Conservation (phyloP, 2,113 vertebrate species). For the Neofelis nebulosa region DNA sequence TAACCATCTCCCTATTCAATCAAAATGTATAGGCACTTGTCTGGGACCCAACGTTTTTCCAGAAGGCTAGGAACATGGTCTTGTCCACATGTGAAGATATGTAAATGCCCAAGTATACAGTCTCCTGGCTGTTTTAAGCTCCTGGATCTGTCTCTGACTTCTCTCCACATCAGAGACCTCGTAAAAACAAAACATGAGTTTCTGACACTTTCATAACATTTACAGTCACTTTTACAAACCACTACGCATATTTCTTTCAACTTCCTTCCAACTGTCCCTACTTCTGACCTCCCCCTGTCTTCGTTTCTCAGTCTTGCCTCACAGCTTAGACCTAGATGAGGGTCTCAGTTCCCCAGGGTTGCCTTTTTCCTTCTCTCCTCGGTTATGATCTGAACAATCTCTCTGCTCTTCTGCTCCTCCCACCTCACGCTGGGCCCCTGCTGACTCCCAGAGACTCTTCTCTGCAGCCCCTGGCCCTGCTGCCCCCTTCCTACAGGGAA, state of each 20-base stretch:
- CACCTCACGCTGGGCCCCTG: neutral
- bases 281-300: neutral
- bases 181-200: neutral
- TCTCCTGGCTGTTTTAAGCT: neutral
- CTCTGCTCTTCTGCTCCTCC: neutral
- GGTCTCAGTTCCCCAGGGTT: neutral
- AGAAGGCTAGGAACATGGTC: neutral
- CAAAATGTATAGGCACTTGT: fast-evolving
- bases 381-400: neutral
- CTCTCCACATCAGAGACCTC: neutral
- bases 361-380: neutral
- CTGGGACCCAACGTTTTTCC: neutral
- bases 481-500: neutral
- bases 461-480: neutral
- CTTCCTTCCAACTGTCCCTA: neutral
- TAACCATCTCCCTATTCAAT: neutral
- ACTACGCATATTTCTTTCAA: neutral
- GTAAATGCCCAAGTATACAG: neutral
- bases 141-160: neutral
- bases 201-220: neutral
- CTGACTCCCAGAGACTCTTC: neutral
- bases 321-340: neutral
- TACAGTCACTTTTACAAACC: neutral
- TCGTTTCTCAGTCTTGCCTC: neutral
- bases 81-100: neutral